Evolutionary conservation across 2,888 invertebrate genomes (phyloP), one percentile per base, ranked within the genome.

Genomic region (Linnaemya tessellans): DNA sequence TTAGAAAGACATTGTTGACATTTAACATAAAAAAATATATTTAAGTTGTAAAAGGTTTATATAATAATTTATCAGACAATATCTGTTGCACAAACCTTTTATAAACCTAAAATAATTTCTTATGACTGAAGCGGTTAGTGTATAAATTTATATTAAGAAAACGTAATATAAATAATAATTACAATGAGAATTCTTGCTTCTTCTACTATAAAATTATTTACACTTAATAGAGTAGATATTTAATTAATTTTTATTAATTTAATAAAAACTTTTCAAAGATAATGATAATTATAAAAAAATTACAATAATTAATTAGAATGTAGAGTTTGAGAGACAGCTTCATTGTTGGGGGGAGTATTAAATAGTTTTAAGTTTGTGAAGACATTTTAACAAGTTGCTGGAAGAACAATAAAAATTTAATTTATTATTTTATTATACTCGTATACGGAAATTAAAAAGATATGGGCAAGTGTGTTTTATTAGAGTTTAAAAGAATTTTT

Each of bases 111-210:
- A 20, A 10, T 51, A 51, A 18, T 9, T n/a, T 51, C n/a, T 20
- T 20, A n/a, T 51, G 20, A 51, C 7, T 10, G 20, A 1, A 9
- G 20, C 64, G 64, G 46, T 80, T 35, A 71, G 51, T 43, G 10
- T 58, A 81, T 60, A 58, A 71, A 75, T 82, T 85, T 85, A 82
- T 82, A 82, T 85, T 85, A 85, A 80, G 74, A 82, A 82, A 82
- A 85, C 82, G 71, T 85, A 85, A 85, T 85, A 85, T 85, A 85
- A 82, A 85, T 73, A 79, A 85, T 85, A 81, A 82, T 75, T 85
- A 80, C 71, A 79, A 71, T 20, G 54, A 75, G 60, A 85, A 75
- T 56, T 75, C 49, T 65, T 46, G 20, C 20, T 60, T 51, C 11
- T 49, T 41, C 25, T 58, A 20, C 46, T 65, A 65, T 30, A 56